A percentile compares a stretch with the other conserved stretches of the same genome.
Conservation (phyloP, 2,113 vertebrate species). For the Scomber japonicus region DNA sequence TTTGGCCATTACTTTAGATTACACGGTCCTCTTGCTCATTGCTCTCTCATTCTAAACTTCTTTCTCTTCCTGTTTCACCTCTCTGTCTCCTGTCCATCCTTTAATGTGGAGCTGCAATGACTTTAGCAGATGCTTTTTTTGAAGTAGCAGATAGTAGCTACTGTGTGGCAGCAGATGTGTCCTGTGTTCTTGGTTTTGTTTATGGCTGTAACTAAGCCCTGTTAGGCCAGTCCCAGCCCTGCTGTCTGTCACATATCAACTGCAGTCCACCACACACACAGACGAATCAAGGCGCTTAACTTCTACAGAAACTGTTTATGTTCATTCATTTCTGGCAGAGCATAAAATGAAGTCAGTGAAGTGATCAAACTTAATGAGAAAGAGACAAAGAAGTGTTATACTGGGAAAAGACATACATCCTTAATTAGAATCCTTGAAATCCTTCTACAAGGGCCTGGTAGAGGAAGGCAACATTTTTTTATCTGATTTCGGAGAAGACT, state of each 20-base stretch:
- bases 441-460: not conserved
- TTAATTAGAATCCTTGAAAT: not conserved
- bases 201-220: conserved; percentile 65
- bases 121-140: conserved; percentile 64
- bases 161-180: conserved; percentile 67
- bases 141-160: conserved; percentile 51
- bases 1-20: conserved; percentile 5
- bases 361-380: too few species aligned
- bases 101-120: conserved; percentile 25
- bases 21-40: conserved; percentile 1
- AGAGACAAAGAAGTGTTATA: too few species aligned
- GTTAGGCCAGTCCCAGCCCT: conserved; percentile 52
- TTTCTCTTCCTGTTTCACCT: conserved; percentile 28
- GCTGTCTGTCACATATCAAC: conserved; percentile 64
- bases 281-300: conserved; percentile 1
- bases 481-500: not conserved
- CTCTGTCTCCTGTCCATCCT: conserved; percentile 13
- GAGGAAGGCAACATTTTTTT: not conserved
- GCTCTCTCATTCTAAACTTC: conserved; percentile 10
- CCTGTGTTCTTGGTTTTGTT: conserved; percentile 56
- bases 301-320: not conserved
- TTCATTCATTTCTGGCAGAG: not conserved
- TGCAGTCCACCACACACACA: conserved; percentile 50
- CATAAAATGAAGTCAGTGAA: not conserved
- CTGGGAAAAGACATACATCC: not conserved